Evolutionary conservation across 2,113 vertebrate genomes (phyloP), one percentile per base, ranked within the genome.

Genomic region (Carlito syrichta): DNA sequence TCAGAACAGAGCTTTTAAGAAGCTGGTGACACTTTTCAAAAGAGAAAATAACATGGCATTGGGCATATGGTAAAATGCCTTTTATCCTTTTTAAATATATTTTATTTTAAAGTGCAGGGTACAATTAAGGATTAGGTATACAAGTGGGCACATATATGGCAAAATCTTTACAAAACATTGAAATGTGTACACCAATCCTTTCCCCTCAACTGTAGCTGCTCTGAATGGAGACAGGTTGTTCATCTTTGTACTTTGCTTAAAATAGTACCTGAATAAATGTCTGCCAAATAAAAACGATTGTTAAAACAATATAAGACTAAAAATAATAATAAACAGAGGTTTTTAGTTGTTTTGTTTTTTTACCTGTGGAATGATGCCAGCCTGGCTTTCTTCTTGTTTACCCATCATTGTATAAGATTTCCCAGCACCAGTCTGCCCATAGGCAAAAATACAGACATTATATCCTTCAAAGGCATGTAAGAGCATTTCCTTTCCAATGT

Each of bases 391-490:
- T 96, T 99, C 99, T 98, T 99, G 99, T 97, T 99, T 99, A 91
- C 99, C 99, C 99, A 99, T 99, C 99, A 99, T 99, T 1, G 99
- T 99, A 79, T 99, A 99, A 93, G 99, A 99, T 94, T 99, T 99
- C 87, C 99, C 99, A 97, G 99, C 99, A 97, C 99, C 99, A 6
- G 99, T 99, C 98, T 99, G 99, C 90, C 99, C 99, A 48, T 99
- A 99, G 60, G 99, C 99, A 94, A 99, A 99, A 96, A 99, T 99
- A 97, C 99, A 99, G 1, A 99, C 99, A 0, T 99, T 99, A 98
- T 99, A 99, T 90, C 99, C 99, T 96, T 99, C 99, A 32, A 99
- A 99, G 74, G 99, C 99, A 3, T 99, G 99, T 63, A 98, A 98
- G 95, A 99, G 98, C 99, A 99, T 99, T 98, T 99, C 99, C 97